Base-by-base conservation (phyloP, 2,797 vertebrate genomes). In the Acrossocheilus wenchowensis region DNA sequence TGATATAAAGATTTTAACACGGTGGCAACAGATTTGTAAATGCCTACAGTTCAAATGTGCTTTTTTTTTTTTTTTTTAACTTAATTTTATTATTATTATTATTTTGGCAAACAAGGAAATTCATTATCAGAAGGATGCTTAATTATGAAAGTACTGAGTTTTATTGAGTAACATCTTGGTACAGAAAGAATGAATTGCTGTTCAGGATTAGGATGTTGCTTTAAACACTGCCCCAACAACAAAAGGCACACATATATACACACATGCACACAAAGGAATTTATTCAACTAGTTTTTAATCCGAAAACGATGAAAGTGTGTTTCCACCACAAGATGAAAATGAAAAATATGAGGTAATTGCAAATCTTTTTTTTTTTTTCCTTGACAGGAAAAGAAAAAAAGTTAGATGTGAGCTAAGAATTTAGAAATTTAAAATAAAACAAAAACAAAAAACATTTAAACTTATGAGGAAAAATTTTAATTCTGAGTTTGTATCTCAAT, bases 21-120 rank as follows among this genome's bases (percentile, higher is more conserved):
- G 94, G 95, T 90, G 97, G 96, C 95, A 96, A 96, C 95, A 94
- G 95, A 96, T 96, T 97, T 97, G 95, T 97, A 96, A 97, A 97
- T 97, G 96, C 97, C 96, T 96, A 90, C 93, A 92, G 91, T 93
- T 93, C 91, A 96, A 92, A 95, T 88, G 91, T 96, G 94, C 94
- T 96, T 94, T 95, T 92, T 94, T 95, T 94, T 92, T 96, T 91
- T 92, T 26, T 26, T 90, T 96, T 92, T 90, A 89, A 60, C 23
- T 60, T 60, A 60, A 11, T 60, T 60, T 57, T 45, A 34, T 50
- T 41, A 36, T 64, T 62, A 41, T 41, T 34, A 50, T 78, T 8
- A 45, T 78, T 64, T 45, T 45, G 78, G n/a, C n/a, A 89, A 90
- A 93, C 91, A 90, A 92, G 95, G 97, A 96, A 91, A 96, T 92